Evolutionary conservation across 2,797 vertebrate species (phyloP).

Genomic region (Champsocephalus gunnari): DNA sequence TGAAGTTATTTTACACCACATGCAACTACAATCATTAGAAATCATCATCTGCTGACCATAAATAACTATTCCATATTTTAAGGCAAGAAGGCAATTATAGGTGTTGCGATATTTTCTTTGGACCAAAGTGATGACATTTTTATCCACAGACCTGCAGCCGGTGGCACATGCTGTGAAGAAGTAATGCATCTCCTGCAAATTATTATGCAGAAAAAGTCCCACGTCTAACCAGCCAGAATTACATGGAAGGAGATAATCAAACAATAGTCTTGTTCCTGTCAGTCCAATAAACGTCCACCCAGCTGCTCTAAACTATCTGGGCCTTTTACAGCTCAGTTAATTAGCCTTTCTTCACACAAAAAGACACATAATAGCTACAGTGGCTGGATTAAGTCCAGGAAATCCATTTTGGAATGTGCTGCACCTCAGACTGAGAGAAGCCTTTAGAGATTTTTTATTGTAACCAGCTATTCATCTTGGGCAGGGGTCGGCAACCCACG

Average conservation of each 20-base stretch:
- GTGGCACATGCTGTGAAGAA: neutral
- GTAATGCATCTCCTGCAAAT: neutral
- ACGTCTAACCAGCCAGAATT: slow-evolving; percentile 21
- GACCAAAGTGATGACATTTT: neutral
- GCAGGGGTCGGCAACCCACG: too few species aligned
- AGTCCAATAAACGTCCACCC: slow-evolving; percentile 30
- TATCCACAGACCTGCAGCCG: too few species aligned
- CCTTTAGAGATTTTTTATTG: slow-evolving; percentile 13
- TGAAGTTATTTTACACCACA: too few species aligned
- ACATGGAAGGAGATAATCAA: slow-evolving; percentile 40
- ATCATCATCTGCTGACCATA: too few species aligned
- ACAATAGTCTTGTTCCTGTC: slow-evolving; percentile 35
- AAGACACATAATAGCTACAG: slow-evolving; percentile 33
- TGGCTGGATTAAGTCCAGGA: slow-evolving; percentile 17
- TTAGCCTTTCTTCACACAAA: slow-evolving; percentile 53
- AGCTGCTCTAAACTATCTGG: slow-evolving; percentile 20
- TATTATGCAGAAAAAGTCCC: slow-evolving; percentile 32
- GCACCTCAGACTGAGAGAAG: neutral
- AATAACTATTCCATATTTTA: too few species aligned
- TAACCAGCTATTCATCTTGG: neutral
- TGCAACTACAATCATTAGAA: too few species aligned
- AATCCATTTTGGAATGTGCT: slow-evolving; percentile 22
- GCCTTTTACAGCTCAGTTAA: slow-evolving; percentile 55
- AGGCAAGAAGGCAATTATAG: too few species aligned
- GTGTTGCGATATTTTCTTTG: neutral